These are phyloP conservation scores for Montipora efflorescens DNA, from an alignment of 64 coral and sea anemone genomes.

Conservation along the genomic window DNA sequence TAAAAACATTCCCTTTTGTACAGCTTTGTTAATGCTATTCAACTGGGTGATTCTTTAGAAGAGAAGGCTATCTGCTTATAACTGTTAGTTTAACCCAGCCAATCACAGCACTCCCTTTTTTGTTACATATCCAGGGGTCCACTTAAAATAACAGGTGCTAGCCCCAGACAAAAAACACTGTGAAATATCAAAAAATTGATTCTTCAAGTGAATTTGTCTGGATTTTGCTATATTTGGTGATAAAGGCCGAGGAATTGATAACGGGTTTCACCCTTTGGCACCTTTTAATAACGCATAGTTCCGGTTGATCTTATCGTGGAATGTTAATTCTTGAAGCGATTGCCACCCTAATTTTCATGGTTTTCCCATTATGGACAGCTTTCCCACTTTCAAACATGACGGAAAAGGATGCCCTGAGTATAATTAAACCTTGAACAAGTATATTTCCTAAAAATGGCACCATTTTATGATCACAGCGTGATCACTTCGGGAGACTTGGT, in stretches of 20 bases:
- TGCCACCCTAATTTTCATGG: not conserved
- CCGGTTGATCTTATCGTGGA: not conserved
- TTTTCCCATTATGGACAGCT: not conserved
- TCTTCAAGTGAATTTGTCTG: not conserved
- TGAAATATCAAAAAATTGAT: not conserved
- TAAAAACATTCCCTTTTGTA: not conserved
- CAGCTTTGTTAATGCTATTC: not conserved
- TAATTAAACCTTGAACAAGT: conserved; percentile 15
- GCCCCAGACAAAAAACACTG: not conserved
- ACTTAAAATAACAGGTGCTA: not conserved
- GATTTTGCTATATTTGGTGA: not conserved
- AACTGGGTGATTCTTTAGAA: not conserved
- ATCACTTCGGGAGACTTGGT: conserved; percentile 65
- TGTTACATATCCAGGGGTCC: not conserved
- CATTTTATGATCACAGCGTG: conserved; percentile 74
- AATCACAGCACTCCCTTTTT: not conserved
- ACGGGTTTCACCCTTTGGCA: not conserved
- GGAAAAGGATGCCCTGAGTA: conserved; percentile 1
- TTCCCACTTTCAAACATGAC: not conserved
- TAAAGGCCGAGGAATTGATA: not conserved
- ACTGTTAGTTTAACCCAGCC: not conserved
- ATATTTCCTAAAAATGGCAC: conserved; percentile 68
- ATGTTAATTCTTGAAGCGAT: not conserved
- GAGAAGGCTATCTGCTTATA: not conserved
- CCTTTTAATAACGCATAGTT: not conserved